Conservation (phyloP, 37 sponge, comb jelly and placozoan genomes). For the Ephydatia muelleri region DNA sequence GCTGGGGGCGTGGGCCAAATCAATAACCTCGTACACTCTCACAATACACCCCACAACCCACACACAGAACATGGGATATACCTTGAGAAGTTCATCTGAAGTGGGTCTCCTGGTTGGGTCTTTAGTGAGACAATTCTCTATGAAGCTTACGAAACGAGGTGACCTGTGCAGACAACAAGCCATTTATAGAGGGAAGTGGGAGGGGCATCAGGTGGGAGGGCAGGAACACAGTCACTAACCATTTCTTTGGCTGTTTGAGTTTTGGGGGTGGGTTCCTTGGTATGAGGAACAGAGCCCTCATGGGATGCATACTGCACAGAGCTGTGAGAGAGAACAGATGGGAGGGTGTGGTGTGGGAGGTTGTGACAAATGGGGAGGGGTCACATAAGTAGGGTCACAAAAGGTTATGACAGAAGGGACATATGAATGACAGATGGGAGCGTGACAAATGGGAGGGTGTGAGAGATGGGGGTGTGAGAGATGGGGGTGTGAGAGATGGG, state of each 20-base stretch:
- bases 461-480: not conserved
- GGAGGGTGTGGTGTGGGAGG: not conserved
- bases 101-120: conserved; percentile 82
- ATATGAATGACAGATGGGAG: conserved; percentile 9
- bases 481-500: not conserved
- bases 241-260: conserved; percentile 88
- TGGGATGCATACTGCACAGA: conserved; percentile 97
- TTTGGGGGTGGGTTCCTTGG: conserved; percentile 91
- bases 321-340: conserved; percentile 47
- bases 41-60: not conserved
- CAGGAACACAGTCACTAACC: conserved; percentile 42
- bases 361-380: not conserved
- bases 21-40: not conserved
- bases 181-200: too few relatives aligned
- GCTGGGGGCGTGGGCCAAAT: conserved; percentile 19
- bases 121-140: conserved; percentile 88
- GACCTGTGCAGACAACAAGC: conserved; percentile 18
- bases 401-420: conserved; percentile 50
- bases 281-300: conserved; percentile 97
- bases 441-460: not conserved
- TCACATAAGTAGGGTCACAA: too few relatives aligned
- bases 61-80: conserved; percentile 16
- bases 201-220: too few relatives aligned
- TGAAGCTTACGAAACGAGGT: conserved; percentile 71
- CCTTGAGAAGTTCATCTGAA: conserved; percentile 86